phyloP scores from a whole-genome alignment of 2,888 invertebrate genomes.

The Mythimna vitellina region DNA sequence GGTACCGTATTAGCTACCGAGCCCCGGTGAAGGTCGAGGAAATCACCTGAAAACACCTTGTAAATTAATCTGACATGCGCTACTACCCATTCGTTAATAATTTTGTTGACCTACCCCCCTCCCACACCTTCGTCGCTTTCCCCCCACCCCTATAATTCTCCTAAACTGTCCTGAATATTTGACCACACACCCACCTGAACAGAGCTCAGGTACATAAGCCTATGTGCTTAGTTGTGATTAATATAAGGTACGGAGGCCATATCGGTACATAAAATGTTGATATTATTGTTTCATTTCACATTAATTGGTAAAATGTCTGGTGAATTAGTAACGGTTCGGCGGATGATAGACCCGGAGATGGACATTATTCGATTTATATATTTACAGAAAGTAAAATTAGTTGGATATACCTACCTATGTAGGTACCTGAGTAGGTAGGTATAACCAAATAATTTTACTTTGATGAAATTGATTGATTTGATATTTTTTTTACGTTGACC shows the following conservation, averaged over 20 bases:
- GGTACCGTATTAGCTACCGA: neutral
- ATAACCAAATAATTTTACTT: no score
- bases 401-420: neutral
- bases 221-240: neutral
- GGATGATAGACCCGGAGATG: neutral
- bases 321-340: neutral
- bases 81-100: neutral
- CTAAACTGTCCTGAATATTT: slow-evolving; percentile 28
- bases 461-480: no score
- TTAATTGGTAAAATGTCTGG: neutral
- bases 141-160: neutral
- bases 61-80: slow-evolving; percentile 2
- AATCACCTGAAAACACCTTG: slow-evolving; percentile 1
- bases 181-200: neutral
- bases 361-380: neutral
- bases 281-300: neutral
- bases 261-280: neutral
- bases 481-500: no score
- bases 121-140: neutral
- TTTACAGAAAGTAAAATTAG: no score
- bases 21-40: neutral
- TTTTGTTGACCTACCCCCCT: neutral
- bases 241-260: neutral
- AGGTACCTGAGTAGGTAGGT: no score
- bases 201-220: neutral